Evolutionary conservation across 2,888 invertebrate species (phyloP).

Genomic region (Parelbella ahira): DNA sequence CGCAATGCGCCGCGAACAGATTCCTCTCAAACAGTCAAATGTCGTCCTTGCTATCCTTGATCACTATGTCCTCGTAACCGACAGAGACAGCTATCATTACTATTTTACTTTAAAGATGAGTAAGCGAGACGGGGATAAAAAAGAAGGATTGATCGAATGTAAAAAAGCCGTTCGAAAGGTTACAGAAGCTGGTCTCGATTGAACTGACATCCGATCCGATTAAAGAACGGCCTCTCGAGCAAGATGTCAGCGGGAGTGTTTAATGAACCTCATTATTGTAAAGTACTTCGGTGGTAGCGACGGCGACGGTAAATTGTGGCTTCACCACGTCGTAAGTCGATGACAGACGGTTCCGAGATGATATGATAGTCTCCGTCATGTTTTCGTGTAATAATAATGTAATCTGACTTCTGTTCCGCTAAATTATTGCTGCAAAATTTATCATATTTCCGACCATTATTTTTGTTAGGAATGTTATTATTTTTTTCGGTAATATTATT

Average conservation of each 20-base stretch:
- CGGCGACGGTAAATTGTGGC: too few relatives aligned
- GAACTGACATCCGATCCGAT: slow-evolving; percentile 14
- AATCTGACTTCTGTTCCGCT: too few relatives aligned
- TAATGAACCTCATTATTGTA: background rate
- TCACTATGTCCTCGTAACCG: too few relatives aligned
- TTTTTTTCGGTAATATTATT: too few relatives aligned
- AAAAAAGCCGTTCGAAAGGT: slow-evolving; percentile 17
- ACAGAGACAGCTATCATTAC: slow-evolving; percentile 11
- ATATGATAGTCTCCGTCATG: too few relatives aligned
- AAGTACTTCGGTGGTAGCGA: too few relatives aligned
- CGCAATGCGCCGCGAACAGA: slow-evolving; percentile 3
- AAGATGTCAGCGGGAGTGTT: slow-evolving; percentile 10
- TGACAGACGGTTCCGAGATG: slow-evolving; percentile 7
- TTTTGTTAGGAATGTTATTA: too few relatives aligned
- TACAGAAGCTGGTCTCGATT: slow-evolving; percentile 10
- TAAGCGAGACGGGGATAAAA: slow-evolving; percentile 8
- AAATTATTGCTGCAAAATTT: too few relatives aligned
- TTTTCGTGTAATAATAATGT: background rate
- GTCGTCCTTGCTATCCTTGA: slow-evolving; percentile 19
- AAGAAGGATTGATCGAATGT: background rate
- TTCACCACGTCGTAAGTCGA: too few relatives aligned
- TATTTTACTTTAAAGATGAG: slow-evolving; percentile 5
- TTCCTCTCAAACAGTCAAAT: slow-evolving; percentile 6
- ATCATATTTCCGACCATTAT: too few relatives aligned
- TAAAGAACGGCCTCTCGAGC: slow-evolving; percentile 4